These are phyloP conservation scores for Ceraclea dissimilis DNA, from an alignment of 2,888 invertebrate species.

Conservation along the genomic window DNA sequence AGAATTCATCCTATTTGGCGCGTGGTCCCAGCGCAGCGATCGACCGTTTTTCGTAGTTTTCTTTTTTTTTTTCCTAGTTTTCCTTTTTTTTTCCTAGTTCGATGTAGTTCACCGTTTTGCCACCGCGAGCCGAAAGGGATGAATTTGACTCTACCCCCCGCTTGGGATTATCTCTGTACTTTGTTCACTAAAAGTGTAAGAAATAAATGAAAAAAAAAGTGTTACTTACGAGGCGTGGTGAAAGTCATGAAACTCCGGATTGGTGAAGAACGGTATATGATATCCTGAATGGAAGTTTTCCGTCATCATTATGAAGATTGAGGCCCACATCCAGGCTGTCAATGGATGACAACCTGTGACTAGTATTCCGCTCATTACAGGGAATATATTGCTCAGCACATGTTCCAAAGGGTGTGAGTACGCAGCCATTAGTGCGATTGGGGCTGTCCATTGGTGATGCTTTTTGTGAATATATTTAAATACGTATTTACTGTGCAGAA, in stretches of 20 bases:
- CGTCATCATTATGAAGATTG: slow-evolving; percentile 68
- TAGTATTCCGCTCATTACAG: slow-evolving; percentile 66
- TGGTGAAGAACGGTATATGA: slow-evolving; percentile 77
- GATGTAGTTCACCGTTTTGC: too few species aligned
- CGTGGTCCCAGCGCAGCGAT: too few species aligned
- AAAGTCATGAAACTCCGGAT: slow-evolving; percentile 81
- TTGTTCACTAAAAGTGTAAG: too few species aligned
- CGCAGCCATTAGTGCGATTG: slow-evolving; percentile 72
- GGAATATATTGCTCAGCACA: slow-evolving; percentile 67
- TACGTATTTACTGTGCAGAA: slow-evolving; percentile 64
- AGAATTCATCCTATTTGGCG: too few species aligned
- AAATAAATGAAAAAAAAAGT: too few species aligned
- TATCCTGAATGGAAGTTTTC: slow-evolving; percentile 79
- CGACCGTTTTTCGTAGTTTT: too few species aligned
- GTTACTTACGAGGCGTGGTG: slow-evolving; percentile 70
- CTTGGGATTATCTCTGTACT: too few species aligned
- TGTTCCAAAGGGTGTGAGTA: slow-evolving; percentile 75
- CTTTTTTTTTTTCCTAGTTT: too few species aligned
- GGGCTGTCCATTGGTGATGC: slow-evolving; percentile 85
- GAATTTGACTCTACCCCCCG: too few species aligned
- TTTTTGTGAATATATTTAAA: slow-evolving; percentile 79
- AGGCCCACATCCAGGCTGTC: slow-evolving; percentile 72
- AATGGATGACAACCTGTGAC: slow-evolving; percentile 70
- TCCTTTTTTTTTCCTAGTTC: too few species aligned
- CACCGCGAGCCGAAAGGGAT: too few species aligned